These are phyloP conservation scores for human DNA, from an alignment of 2,113 vertebrate genomes.

Conservation along the genomic window GRCh38 chr11:73605501-73606000, in stretches of 20 bases:
- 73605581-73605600: too few species aligned
- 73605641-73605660: background rate
- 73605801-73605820: background rate
- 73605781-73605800: too few species aligned
- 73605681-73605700: conserved; percentile 6
- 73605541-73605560: background rate
- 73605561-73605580: too few species aligned
- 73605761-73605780: background rate
- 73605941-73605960: background rate
- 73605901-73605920: conserved; percentile 7
- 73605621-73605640: background rate
- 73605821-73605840: background rate
- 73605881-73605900: background rate
- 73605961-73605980: background rate
- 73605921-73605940: background rate
- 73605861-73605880: background rate
- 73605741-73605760: background rate
- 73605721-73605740: background rate
- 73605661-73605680: background rate
- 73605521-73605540: background rate
- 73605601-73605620: background rate
- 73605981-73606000: background rate
- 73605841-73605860: background rate
- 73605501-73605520: background rate
- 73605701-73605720: background rate